Percentiles rank a stretch among this genome's conserved stretches.
These are phyloP conservation scores for Bombyx huttoni DNA, from an alignment of 2,888 invertebrate species.

Conservation along the genomic window DNA sequence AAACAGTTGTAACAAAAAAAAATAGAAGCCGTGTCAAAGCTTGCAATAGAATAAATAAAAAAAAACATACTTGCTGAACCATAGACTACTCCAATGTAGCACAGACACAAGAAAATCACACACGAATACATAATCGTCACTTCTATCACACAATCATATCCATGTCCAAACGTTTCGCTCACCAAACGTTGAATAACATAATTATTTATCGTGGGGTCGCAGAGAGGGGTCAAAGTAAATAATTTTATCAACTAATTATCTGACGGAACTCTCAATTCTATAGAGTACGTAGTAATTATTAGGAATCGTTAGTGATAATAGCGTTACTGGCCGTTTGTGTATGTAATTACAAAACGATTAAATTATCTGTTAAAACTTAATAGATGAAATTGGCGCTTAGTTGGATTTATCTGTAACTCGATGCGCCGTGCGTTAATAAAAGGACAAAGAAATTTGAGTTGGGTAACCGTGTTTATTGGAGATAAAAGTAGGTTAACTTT, in stretches of 20 bases:
- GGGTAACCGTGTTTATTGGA: too few species aligned
- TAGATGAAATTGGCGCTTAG: not conserved
- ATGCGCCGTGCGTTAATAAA: not conserved
- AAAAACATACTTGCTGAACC: constrained; percentile 46
- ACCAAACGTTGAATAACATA: constrained; percentile 35
- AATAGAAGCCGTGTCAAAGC: not conserved
- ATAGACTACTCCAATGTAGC: constrained; percentile 31
- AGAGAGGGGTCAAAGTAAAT: constrained; percentile 46
- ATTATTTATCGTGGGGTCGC: constrained; percentile 38
- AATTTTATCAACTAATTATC: constrained; percentile 3
- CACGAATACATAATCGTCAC: constrained; percentile 45
- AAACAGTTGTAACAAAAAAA: not conserved
- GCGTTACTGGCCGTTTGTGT: not conserved
- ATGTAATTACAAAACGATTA: not conserved
- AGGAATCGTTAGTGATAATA: not conserved
- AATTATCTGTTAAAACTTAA: not conserved
- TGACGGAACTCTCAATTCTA: not conserved
- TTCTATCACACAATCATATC: constrained; percentile 25
- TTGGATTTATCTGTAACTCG: not conserved
- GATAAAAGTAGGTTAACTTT: too few species aligned
- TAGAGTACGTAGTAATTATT: not conserved
- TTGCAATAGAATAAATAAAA: constrained; percentile 1
- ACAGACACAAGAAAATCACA: constrained; percentile 52
- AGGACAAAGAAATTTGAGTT: too few species aligned
- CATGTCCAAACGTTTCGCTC: constrained; percentile 37